Conservation (phyloP, 2,888 invertebrate genomes). For the Pterobdella sp. region DNA sequence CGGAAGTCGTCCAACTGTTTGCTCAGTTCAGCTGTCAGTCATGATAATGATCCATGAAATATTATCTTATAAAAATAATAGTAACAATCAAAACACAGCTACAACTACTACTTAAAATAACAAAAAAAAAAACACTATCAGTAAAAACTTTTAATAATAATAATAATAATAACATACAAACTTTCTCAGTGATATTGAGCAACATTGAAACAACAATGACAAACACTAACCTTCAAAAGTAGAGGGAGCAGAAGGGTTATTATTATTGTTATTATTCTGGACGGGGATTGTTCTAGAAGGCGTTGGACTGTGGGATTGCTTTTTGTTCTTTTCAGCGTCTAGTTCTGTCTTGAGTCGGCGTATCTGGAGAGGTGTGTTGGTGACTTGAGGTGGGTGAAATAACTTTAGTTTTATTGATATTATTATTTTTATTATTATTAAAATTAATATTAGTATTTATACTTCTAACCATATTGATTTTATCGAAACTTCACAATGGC, state of each 20-base stretch:
- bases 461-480: no score
- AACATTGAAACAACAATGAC: neutral
- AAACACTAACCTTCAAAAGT: neutral
- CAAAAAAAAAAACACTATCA: no score
- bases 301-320: constrained; percentile 7
- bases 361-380: neutral
- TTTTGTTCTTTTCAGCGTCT: neutral
- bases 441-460: no score
- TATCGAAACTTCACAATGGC: no score
- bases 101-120: no score
- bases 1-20: constrained; percentile 86
- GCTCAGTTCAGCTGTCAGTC: constrained; percentile 73
- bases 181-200: no score
- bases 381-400: neutral
- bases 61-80: no score
- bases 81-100: no score
- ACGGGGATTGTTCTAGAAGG: neutral
- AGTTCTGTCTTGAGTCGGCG: neutral
- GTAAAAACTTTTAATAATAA: no score
- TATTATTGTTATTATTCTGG: neutral
- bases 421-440: neutral
- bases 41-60: neutral
- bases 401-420: neutral
- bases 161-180: no score
- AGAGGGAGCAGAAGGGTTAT: neutral